These are phyloP conservation scores for Mola mola DNA, from an alignment of 2,113 vertebrate genomes.

Conservation along the genomic window DNA sequence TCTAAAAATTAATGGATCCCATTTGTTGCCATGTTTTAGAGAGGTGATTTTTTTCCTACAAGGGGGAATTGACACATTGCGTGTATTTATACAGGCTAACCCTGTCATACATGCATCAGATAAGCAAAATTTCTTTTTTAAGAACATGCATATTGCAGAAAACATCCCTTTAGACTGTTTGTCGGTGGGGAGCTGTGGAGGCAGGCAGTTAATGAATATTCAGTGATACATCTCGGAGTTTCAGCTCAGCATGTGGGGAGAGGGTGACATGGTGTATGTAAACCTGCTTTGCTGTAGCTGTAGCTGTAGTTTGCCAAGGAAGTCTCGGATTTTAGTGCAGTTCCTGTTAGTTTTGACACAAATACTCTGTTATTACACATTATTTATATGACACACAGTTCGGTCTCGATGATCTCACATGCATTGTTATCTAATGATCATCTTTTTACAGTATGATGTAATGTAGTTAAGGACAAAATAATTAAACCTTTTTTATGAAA, in stretches of 20 bases:
- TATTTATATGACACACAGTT: conserved; percentile 9
- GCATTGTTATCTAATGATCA: conserved; percentile 22
- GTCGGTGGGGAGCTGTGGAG: conserved; percentile 23
- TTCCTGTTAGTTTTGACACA: conserved; percentile 23
- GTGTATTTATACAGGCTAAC: neutral
- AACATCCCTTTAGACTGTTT: conserved; percentile 35
- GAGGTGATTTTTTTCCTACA: too few species aligned
- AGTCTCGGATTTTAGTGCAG: conserved; percentile 8
- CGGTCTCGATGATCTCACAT: conserved; percentile 13
- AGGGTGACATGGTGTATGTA: conserved; percentile 21
- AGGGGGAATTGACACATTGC: neutral
- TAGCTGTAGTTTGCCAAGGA: neutral
- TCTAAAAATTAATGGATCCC: too few species aligned
- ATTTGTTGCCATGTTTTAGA: too few species aligned
- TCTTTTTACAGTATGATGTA: conserved; percentile 8
- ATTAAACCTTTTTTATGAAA: too few species aligned
- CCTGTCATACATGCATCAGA: conserved; percentile 20
- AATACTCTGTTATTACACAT: conserved; percentile 33
- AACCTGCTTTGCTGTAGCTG: conserved; percentile 24
- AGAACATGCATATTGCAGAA: conserved; percentile 28
- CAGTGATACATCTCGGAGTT: conserved; percentile 48
- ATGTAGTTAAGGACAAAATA: too few species aligned
- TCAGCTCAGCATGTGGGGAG: conserved; percentile 58
- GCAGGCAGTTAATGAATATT: conserved; percentile 64
- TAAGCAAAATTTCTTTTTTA: conserved; percentile 13